phyloP scores from a whole-genome alignment of 2,797 vertebrate species.

The Mionectes olivaceus region DNA sequence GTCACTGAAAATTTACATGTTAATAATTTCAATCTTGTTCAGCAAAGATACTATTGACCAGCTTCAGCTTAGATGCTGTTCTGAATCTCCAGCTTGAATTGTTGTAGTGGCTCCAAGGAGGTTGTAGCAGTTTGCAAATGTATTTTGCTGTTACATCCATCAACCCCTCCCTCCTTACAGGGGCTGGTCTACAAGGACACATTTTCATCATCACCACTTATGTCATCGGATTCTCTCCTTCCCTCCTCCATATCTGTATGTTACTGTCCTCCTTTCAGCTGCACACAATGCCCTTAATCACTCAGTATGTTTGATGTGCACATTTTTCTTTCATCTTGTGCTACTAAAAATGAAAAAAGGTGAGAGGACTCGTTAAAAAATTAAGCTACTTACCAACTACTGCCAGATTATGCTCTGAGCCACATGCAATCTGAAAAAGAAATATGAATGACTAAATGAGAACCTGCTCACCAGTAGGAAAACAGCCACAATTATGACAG shows the following conservation, averaged over 20 bases:
- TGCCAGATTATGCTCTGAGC: constrained; percentile 94
- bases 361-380: constrained; percentile 34
- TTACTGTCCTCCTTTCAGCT: not conserved
- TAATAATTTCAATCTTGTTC: not conserved
- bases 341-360: constrained; percentile 10
- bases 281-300: not conserved
- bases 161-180: not conserved
- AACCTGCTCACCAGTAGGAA: not conserved
- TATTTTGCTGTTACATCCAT: not conserved
- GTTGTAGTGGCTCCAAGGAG: not conserved
- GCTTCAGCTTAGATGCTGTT: not conserved
- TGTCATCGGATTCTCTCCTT: not conserved
- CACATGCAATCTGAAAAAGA: constrained; percentile 87
- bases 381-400: constrained; percentile 87
- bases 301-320: not conserved
- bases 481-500: not conserved
- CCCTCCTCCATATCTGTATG: not conserved
- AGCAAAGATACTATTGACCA: constrained; percentile 16
- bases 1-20: not conserved
- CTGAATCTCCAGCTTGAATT: not conserved
- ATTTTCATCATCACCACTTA: not conserved
- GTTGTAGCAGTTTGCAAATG: not conserved
- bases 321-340: not conserved
- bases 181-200: not conserved
- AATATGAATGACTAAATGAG: constrained; percentile 31